phyloP scores from a whole-genome alignment of 2,113 vertebrate genomes.

The Machaerirhynchus nigripectus region DNA sequence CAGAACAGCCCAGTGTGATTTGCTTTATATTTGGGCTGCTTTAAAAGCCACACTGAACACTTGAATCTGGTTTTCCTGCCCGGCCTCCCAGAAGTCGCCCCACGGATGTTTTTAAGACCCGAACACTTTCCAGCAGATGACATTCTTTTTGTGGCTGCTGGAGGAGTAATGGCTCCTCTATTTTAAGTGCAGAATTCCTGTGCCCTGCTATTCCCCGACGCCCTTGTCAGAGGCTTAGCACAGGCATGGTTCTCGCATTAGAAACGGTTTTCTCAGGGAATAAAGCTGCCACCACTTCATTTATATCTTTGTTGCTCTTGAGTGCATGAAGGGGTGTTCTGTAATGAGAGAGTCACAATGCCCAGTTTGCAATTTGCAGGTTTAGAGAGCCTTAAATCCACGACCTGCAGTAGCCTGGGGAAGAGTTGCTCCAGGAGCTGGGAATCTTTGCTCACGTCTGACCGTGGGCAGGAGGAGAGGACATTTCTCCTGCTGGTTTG shows the following conservation, averaged over 20 bases:
- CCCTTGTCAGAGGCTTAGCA: not conserved
- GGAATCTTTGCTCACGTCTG: not conserved
- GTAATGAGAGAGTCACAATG: not conserved
- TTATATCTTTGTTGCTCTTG: not conserved
- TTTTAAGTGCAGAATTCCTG: not conserved
- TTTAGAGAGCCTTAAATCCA: not conserved
- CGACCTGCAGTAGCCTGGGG: not conserved
- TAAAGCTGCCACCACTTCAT: conserved; percentile 64
- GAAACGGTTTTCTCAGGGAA: conserved; percentile 11
- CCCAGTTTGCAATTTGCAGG: not conserved
- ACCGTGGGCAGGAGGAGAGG: not conserved
- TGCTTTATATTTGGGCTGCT: not conserved
- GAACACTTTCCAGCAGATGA: not conserved
- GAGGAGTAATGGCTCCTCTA: not conserved
- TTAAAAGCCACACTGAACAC: not conserved
- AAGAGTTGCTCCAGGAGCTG: not conserved
- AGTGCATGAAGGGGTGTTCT: not conserved
- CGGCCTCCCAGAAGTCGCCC: not conserved
- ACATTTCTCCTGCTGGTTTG: not conserved
- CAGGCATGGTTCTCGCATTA: not conserved
- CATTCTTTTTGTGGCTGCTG: not conserved
- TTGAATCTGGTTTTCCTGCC: not conserved
- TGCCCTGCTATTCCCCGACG: not conserved
- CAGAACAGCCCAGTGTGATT: not conserved
- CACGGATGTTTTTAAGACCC: not conserved